Evolutionary conservation across 2,113 vertebrate genomes (phyloP).

Genomic region (Mus spicilegus): DNA sequence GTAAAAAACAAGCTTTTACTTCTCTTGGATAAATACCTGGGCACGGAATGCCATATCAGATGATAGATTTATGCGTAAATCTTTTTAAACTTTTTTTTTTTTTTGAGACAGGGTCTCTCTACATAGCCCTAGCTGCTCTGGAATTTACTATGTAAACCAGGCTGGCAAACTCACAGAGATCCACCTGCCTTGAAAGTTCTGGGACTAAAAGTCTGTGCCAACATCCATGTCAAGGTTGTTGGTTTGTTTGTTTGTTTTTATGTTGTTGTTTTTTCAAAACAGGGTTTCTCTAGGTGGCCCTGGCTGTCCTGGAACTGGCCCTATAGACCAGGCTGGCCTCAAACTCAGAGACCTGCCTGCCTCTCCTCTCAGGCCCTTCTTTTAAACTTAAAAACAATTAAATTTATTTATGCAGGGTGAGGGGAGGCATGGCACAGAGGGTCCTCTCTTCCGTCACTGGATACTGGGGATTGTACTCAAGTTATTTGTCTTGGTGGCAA

Average conservation of each 20-base stretch:
- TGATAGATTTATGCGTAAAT: not conserved
- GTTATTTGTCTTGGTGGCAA: not conserved
- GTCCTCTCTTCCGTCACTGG: not conserved
- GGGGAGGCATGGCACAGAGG: not conserved
- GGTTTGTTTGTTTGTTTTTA: no score
- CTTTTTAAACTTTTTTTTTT: not conserved
- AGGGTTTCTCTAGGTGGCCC: not conserved
- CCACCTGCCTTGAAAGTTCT: not conserved
- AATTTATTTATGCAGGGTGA: not conserved
- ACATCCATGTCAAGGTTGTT: not conserved
- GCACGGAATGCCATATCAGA: not conserved
- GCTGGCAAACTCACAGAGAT: not conserved
- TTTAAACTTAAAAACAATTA: not conserved
- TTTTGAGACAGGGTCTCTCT: not conserved
- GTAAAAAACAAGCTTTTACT: not conserved
- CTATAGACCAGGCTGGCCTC: not conserved
- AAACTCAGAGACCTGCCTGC: not conserved
- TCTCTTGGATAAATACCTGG: conserved; percentile 11
- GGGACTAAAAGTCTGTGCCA: not conserved
- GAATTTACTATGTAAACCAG: not conserved
- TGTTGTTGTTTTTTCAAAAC: not conserved
- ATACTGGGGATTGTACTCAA: not conserved
- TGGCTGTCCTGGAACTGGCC: not conserved
- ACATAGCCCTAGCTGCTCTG: not conserved
- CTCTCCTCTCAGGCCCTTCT: not conserved